These are phyloP conservation scores for Periphyllus acericola DNA, from an alignment of 2,888 invertebrate genomes.

Conservation along the genomic window DNA sequence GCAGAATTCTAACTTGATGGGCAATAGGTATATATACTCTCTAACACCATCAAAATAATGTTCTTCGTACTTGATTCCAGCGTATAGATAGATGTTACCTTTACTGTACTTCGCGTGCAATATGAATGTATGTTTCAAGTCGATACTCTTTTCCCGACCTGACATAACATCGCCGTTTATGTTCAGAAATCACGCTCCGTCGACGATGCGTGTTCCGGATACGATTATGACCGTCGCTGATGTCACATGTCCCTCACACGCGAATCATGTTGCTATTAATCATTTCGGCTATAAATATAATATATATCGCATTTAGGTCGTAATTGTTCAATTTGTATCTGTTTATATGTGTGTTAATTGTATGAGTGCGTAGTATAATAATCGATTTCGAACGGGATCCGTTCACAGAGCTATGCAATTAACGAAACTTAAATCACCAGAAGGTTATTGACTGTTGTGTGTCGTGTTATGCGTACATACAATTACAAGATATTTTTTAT, in stretches of 20 bases:
- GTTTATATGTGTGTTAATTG: not conserved
- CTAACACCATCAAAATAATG: no score
- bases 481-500: constrained; percentile 2
- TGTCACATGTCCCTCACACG: not conserved
- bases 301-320: not conserved
- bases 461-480: not conserved
- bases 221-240: not conserved
- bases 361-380: not conserved
- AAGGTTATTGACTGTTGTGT: constrained; percentile 44
- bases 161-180: not conserved
- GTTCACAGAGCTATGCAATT: constrained; percentile 31
- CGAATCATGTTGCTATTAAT: not conserved
- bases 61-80: no score
- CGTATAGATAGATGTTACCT: no score
- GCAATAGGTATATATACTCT: no score
- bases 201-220: not conserved
- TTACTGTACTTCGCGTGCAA: no score
- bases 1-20: not conserved
- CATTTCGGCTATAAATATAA: not conserved
- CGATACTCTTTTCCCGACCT: not conserved
- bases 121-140: not conserved
- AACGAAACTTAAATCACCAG: constrained; percentile 9
- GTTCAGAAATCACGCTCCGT: not conserved
- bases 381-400: constrained; percentile 19
- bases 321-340: not conserved